Evolutionary conservation across 2,888 invertebrate genomes (phyloP), one percentile per base, ranked within the genome.

Genomic region (Heliconius cydno): DNA sequence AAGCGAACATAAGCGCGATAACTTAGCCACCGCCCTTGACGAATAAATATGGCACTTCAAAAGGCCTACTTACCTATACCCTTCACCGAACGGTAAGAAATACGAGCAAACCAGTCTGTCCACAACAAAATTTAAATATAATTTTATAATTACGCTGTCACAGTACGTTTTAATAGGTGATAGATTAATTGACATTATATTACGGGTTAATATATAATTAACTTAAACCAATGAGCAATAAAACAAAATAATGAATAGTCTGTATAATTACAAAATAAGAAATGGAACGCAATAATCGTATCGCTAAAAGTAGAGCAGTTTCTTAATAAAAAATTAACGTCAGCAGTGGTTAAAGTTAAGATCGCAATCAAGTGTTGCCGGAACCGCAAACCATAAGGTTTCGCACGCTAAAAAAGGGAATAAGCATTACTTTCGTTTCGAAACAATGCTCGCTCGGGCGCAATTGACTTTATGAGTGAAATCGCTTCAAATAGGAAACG

Each of bases 31-130:
- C 84, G 86, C 87, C 88, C 87, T 86, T 84, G 85, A 84, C 86
- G 92, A 92, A 89, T 86, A 90, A 92, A 89, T 86, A 90, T 90
- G 91, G 92, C 90, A 88, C 92, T 90, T 92, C 92, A 70, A 91
- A 90, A 93, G 90, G 92, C 91, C 87, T 87, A 87, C 88, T 63
- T 65, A 63, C 88, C 88, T 88, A 85, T 88, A 88, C 86, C 87
- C 85, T 82, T 73, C 83, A 85, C 86, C 86, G 85, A 79, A 85
- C 85, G 84, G 87, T 86, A 84, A 57, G 66, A 65, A 30, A 74
- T 63, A 74, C 63, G 63, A 65, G 38, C 34, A 74, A 74, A 74
- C 73, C 63, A 63, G 60, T 65, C 63, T n/a, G 22, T 57, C 30
- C 34, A 52, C 72, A 74, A 38, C 34, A 74, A 71, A 74, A 74